These are phyloP conservation scores for Chaenogobius annularis DNA, from an alignment of 2,113 vertebrate genomes.

Conservation along the genomic window DNA sequence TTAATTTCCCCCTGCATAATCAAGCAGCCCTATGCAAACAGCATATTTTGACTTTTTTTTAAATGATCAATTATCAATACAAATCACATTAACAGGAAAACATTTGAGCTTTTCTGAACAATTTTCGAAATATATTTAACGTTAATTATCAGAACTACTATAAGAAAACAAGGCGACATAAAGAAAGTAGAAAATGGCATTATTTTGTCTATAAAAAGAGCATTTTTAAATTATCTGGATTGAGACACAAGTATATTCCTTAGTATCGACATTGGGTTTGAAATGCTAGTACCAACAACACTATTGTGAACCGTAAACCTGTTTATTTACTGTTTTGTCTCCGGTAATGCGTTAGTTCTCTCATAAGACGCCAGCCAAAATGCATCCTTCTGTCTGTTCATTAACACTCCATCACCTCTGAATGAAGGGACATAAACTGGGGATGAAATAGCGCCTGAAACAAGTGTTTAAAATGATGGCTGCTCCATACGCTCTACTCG, in stretches of 20 bases:
- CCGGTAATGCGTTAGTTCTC: conserved; percentile 26
- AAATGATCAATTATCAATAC: too few relatives aligned
- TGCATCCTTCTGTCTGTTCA: conserved; percentile 65
- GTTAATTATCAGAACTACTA: too few relatives aligned
- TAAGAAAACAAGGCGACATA: too few relatives aligned
- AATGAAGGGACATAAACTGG: conserved; percentile 69
- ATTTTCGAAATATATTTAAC: too few relatives aligned
- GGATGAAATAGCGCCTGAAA: conserved; percentile 72
- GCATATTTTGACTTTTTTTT: too few relatives aligned
- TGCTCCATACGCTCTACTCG: conserved; percentile 69
- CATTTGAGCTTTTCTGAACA: too few relatives aligned
- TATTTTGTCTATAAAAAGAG: not conserved
- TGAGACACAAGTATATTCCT: not conserved
- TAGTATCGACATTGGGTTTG: too few relatives aligned
- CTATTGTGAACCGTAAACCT: conserved; percentile 12
- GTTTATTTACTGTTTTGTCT: conserved; percentile 14
- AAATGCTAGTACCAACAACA: too few relatives aligned
- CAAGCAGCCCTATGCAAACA: too few relatives aligned
- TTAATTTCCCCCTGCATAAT: too few relatives aligned
- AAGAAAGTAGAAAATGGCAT: not conserved
- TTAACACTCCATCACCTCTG: conserved; percentile 71
- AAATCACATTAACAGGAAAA: too few relatives aligned
- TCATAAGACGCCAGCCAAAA: conserved; percentile 55
- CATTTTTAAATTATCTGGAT: too few relatives aligned
- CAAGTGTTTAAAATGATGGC: conserved; percentile 78